A percentile compares a stretch with the other conserved stretches of the same genome.
These are phyloP conservation scores for Solenopsis invicta DNA, from an alignment of 1,140 invertebrate species.

Conservation along the genomic window DNA sequence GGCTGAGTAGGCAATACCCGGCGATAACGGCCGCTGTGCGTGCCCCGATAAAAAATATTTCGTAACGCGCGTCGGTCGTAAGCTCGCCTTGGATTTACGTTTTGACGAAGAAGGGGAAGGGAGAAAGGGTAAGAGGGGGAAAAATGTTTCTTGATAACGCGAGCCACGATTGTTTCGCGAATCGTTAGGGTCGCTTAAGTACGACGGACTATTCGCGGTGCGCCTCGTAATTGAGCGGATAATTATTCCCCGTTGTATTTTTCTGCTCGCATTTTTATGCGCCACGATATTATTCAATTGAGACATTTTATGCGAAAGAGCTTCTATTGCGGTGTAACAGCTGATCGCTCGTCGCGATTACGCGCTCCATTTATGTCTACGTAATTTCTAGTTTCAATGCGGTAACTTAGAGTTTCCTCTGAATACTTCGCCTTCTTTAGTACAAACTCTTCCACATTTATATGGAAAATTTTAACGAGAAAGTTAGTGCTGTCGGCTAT, in stretches of 20 bases:
- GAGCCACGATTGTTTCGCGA: conserved; percentile 29
- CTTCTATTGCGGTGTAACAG: neutral
- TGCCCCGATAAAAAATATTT: conserved; percentile 83
- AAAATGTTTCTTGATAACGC: conserved; percentile 22
- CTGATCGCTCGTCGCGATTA: conserved; percentile 25
- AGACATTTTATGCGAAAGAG: conserved; percentile 21
- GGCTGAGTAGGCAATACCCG: conserved; percentile 77
- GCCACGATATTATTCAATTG: conserved; percentile 47
- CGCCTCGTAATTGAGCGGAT: conserved; percentile 25
- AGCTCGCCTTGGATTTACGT: conserved; percentile 29
- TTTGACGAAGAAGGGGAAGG: neutral
- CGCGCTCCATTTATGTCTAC: conserved; percentile 1
- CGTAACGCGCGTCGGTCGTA: conserved; percentile 58
- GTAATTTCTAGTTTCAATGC: neutral
- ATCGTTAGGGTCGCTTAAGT: conserved; percentile 25
- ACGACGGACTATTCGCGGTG: neutral
- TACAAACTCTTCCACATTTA: neutral
- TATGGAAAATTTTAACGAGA: neutral
- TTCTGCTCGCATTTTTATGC: neutral
- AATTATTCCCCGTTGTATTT: conserved; percentile 45
- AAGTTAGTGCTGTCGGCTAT: neutral
- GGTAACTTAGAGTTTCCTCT: neutral
- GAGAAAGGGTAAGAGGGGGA: neutral
- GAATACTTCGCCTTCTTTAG: neutral
- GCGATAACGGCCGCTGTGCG: conserved; percentile 83